Base-by-base conservation (phyloP, 2,888 invertebrate species). In the Drosophila meridionalis region DNA sequence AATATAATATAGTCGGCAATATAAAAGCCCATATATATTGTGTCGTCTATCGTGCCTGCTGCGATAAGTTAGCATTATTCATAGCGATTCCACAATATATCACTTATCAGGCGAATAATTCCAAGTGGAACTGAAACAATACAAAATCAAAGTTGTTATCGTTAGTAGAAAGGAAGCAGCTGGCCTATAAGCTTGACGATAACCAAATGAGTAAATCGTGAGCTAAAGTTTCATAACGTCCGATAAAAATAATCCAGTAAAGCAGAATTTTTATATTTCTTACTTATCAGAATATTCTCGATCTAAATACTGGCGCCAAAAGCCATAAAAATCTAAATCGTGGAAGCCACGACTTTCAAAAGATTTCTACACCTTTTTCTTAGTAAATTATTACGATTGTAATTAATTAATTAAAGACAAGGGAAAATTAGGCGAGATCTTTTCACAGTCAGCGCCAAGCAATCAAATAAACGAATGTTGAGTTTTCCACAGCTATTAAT, bases 401-500 rank as follows among this genome's bases (percentile, higher is more conserved):
- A 84, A 87, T 85, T 90, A 87, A 90, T 88, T 90, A 87, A 87
- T 85, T 83, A 86, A 79, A 76, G 60, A 76, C 77, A 75, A 71
- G 76, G 57, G 50, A 73, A 85, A 87, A 87, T 87, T 83, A 90
- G 87, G 87, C 87, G 87, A 89, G 73, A 87, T 84, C 76, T 89
- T 83, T 86, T 89, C 78, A 84, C 84, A 84, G 88, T 50, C 80
- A 38, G 60, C 50, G 47, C 64, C 57, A 72, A 68, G 71, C 68
- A 58, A 55, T 74, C 76, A 68, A 73, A 82, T 59, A 72, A 74
- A 69, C 75, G 52, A 68, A 83, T 80, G 70, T 79, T 65, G 72
- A 84, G 73, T 84, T 85, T 89, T 87, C 84, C 84, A 84, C 59
- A 77, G 89, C 88, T 83, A 90, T 87, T 90, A 90, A 89, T 87